Evolutionary conservation across 1,140 invertebrate species (phyloP), one percentile per base, ranked within the genome.

Genomic region (Drosophila asahinai): DNA sequence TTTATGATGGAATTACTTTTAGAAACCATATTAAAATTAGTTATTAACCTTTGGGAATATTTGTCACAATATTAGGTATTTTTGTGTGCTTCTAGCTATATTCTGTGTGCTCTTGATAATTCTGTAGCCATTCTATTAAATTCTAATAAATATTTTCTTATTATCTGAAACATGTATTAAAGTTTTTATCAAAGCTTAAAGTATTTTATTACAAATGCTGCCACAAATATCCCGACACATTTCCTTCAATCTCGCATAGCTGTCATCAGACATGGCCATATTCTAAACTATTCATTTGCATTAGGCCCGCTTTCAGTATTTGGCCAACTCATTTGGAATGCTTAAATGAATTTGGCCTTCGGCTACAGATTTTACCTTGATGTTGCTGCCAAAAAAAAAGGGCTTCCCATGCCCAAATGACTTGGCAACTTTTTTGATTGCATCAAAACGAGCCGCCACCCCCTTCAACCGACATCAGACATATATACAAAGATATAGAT

Each of bases 391-490:
- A 87, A 80, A 60, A 71, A 60, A 42, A 27, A 17, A 48, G 61
- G n/a, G 30, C 25, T 66, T 57, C 33, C 68, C 61, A 51, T 30
- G 65, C 60, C 61, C 61, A 48, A 63, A n/a, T 59, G 57, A 71
- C 68, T 84, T 81, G 78, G 68, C 65, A 77, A 74, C 65, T 84
- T 61, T 55, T 86, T 78, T 77, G 77, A 83, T 79, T 79, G 77
- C 77, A 79, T 79, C 76, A 79, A 79, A 79, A 79, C 61, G 36
- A 63, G 54, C 19, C 72, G 55, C 65, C 52, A 14, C 17, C 33
- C 51, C 38, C 38, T 54, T 17, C 60, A 70, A 36, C 62, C 54
- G n/a, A 59, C 19, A n/a, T 30, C 65, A 45, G 38, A 43, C 45
- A 55, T 38, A 55, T 36, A 55, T 40, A 40, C 54, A 72, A 61